phyloP scores from a whole-genome alignment of 2,888 invertebrate genomes.

The Torymus auratus region DNA sequence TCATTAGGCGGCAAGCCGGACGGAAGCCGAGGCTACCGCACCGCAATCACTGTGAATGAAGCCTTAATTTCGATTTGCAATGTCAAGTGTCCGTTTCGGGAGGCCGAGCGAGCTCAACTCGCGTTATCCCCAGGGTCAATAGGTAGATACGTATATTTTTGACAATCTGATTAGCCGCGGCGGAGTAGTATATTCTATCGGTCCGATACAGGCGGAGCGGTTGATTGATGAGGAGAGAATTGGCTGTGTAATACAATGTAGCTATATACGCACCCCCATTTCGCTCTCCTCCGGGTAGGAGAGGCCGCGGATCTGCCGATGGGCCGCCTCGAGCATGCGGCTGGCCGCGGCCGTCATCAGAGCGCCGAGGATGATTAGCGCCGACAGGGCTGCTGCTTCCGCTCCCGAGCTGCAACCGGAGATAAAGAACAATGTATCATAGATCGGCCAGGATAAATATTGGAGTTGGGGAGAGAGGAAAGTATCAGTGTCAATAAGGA shows the following conservation, averaged over 20 bases:
- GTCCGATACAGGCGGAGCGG: too few relatives aligned
- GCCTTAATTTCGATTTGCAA: slow-evolving; percentile 32
- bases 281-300: slow-evolving; percentile 69
- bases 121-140: too few relatives aligned
- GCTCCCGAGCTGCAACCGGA: background rate
- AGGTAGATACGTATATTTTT: too few relatives aligned
- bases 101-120: too few relatives aligned
- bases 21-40: background rate
- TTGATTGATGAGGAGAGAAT: too few relatives aligned
- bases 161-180: too few relatives aligned
- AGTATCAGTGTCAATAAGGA: slow-evolving; percentile 9
- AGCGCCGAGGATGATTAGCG: slow-evolving; percentile 26
- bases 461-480: slow-evolving; percentile 2
- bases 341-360: background rate
- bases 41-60: slow-evolving; percentile 34
- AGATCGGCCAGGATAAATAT: slow-evolving; percentile 11
- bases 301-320: slow-evolving; percentile 65
- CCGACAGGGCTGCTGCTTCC: background rate
- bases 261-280: slow-evolving; percentile 66
- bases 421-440: background rate
- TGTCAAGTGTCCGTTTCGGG: too few relatives aligned
- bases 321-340: slow-evolving; percentile 57
- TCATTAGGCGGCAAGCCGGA: slow-evolving; percentile 15
- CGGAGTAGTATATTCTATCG: too few relatives aligned
- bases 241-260: background rate